Evolutionary conservation across 2,113 vertebrate species (phyloP).

Genomic region (Myotis yumanensis): DNA sequence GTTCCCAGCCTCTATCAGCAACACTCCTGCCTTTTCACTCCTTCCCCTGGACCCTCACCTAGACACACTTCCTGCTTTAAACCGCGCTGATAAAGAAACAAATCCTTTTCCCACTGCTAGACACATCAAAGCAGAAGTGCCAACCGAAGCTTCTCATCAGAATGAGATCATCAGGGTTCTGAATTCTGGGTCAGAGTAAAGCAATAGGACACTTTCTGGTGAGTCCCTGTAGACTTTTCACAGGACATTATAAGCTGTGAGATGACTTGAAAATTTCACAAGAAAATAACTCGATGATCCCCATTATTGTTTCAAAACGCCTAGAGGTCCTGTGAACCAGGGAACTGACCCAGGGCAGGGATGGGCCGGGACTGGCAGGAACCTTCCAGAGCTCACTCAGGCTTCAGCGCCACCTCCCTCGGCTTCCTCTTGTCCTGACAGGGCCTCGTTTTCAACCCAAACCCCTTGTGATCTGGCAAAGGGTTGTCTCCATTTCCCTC

Average conservation of each 20-base stretch:
- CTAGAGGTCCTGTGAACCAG: background rate
- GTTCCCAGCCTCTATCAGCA: background rate
- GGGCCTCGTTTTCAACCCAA: background rate
- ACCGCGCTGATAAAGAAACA: background rate
- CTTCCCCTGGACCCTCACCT: background rate
- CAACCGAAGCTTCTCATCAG: background rate
- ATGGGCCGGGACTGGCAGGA: background rate
- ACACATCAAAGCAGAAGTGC: background rate
- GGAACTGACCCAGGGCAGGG: background rate
- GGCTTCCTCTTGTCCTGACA: background rate
- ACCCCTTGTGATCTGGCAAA: background rate
- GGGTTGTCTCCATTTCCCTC: background rate
- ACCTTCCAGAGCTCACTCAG: background rate
- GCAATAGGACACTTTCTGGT: background rate
- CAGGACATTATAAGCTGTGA: background rate
- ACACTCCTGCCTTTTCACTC: background rate
- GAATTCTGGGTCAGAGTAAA: slow-evolving; percentile 6
- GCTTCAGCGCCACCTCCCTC: background rate
- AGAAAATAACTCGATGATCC: background rate
- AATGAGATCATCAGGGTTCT: background rate
- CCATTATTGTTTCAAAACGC: background rate
- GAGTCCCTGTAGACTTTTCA: background rate
- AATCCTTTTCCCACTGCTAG: background rate
- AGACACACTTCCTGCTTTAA: background rate
- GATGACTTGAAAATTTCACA: background rate